These are phyloP conservation scores for Cherax destructor DNA, from an alignment of 1,140 invertebrate species.

Conservation along the genomic window DNA sequence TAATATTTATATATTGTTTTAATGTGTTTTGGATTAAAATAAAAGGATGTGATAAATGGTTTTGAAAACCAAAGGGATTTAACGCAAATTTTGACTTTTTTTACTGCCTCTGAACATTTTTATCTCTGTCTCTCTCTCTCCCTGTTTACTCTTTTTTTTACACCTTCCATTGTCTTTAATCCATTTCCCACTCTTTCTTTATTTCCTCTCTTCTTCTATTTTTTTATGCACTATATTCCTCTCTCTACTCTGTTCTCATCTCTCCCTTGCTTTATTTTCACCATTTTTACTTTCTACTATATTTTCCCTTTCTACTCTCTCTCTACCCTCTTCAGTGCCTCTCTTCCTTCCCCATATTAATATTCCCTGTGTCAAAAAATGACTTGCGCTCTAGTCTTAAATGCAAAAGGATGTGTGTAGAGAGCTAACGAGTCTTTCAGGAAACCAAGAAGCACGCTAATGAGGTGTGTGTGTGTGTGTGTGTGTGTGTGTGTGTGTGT, in stretches of 20 bases:
- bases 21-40: too few relatives aligned
- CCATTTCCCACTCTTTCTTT: background rate
- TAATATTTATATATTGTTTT: too few relatives aligned
- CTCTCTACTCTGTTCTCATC: background rate
- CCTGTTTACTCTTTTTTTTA: too few relatives aligned
- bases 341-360: too few relatives aligned
- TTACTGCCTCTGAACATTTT: too few relatives aligned
- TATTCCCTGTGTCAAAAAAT: too few relatives aligned
- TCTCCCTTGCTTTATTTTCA: background rate
- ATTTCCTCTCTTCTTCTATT: background rate
- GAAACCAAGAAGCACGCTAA: background rate
- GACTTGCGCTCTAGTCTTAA: too few relatives aligned
- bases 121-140: slow-evolving; percentile 26
- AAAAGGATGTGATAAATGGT: too few relatives aligned
- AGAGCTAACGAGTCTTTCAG: too few relatives aligned
- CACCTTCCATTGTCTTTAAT: background rate
- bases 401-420: too few relatives aligned
- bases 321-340: background rate
- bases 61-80: too few relatives aligned
- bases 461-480: slow-evolving; percentile 13
- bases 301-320: background rate
- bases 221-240: background rate
- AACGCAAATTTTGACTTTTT: too few relatives aligned
- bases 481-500: slow-evolving; percentile 31
- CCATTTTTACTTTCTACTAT: background rate